Evolutionary conservation across 2,113 vertebrate species (phyloP).

Genomic region (Hyaena hyaena): DNA sequence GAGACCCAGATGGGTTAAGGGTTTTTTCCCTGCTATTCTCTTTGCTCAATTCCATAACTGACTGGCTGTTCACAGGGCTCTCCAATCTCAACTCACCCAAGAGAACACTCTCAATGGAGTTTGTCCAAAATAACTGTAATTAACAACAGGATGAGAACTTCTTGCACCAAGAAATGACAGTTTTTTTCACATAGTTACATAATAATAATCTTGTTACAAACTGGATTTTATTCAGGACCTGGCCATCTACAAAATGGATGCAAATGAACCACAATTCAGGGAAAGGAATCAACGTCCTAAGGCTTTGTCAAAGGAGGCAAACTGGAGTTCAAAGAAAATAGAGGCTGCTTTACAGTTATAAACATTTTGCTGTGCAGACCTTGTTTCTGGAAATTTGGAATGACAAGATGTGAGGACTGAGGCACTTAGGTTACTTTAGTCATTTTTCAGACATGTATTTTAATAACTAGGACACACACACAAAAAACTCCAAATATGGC

Average conservation of each 20-base stretch:
- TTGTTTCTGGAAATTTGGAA: not conserved
- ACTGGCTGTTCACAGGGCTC: not conserved
- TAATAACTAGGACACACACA: slow-evolving; percentile 2
- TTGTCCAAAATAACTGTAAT: not conserved
- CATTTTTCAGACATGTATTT: slow-evolving; percentile 48
- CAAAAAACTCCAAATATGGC: slow-evolving; percentile 37
- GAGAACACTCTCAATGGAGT: not conserved
- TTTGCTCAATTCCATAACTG: not conserved
- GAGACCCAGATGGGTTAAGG: not conserved
- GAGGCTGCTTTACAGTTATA: not conserved
- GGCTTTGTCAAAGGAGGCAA: not conserved
- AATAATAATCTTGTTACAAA: not conserved
- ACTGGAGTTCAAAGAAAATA: not conserved
- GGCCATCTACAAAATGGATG: not conserved
- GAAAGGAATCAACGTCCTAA: not conserved
- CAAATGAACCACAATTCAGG: not conserved
- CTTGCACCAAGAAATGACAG: not conserved
- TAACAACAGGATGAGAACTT: not conserved
- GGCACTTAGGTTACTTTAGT: not conserved
- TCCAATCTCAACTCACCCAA: not conserved
- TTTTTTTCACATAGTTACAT: not conserved
- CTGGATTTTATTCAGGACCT: not conserved
- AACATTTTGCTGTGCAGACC: not conserved
- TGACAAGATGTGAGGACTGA: not conserved
- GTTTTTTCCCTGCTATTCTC: not conserved